Percentiles rank a stretch among this genome's conserved stretches.
phyloP scores from a whole-genome alignment of 2,113 vertebrate genomes.

The Istiophorus platypterus region DNA sequence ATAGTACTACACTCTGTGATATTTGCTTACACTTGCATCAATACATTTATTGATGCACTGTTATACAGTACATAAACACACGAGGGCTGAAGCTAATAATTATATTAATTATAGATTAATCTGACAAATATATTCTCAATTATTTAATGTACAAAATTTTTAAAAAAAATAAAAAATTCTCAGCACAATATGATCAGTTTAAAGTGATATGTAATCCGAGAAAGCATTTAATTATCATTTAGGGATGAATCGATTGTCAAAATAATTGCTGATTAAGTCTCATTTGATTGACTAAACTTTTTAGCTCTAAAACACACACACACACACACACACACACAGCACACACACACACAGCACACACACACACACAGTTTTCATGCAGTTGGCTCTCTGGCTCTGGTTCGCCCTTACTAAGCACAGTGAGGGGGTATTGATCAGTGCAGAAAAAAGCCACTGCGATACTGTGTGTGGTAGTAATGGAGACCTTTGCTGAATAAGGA shows the following conservation, averaged over 20 bases:
- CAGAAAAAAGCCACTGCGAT: constrained; percentile 49
- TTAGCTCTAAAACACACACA: constrained; percentile 7
- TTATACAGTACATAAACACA: too few relatives aligned
- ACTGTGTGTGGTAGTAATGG: constrained; percentile 35
- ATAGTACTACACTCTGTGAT: neutral
- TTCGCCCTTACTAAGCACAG: constrained; percentile 48
- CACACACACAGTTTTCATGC: constrained; percentile 19
- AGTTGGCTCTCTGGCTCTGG: constrained; percentile 32
- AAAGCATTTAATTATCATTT: too few relatives aligned
- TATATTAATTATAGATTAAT: too few relatives aligned
- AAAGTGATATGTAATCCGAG: neutral
- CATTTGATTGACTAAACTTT: neutral
- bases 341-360: neutral
- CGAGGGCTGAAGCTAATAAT: too few relatives aligned
- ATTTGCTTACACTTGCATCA: neutral
- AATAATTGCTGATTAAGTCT: neutral
- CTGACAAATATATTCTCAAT: too few relatives aligned
- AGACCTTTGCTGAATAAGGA: constrained; percentile 39
- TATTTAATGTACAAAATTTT: neutral
- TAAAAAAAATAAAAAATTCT: too few relatives aligned
- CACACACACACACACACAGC: too few relatives aligned
- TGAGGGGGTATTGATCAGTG: constrained; percentile 28
- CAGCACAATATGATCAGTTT: neutral
- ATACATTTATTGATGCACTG: too few relatives aligned
- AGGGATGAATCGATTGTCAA: neutral